Conservation (phyloP, 2,113 vertebrate species). For the Glareola pratincola region DNA sequence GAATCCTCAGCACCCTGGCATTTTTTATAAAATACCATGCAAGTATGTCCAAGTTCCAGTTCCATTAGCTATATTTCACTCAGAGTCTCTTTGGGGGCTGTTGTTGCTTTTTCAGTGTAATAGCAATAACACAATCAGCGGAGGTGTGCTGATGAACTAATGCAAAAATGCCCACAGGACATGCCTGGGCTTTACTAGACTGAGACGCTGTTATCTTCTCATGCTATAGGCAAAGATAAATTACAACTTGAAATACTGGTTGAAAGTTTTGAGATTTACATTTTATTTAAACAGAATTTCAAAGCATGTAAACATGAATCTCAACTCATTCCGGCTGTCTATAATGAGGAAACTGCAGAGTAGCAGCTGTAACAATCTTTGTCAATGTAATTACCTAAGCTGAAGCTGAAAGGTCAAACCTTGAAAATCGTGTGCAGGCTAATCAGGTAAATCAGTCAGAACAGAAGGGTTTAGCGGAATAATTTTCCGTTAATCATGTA, state of each 20-base stretch:
- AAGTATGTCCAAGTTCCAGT: background rate
- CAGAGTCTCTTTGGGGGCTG: background rate
- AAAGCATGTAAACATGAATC: background rate
- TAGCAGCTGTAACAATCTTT: background rate
- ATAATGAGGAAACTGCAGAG: background rate
- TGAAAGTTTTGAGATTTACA: background rate
- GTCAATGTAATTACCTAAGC: background rate
- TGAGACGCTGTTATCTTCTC: background rate
- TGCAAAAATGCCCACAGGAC: background rate
- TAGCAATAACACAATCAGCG: background rate
- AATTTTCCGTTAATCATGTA: background rate
- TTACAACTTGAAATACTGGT: background rate
- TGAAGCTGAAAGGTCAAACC: background rate
- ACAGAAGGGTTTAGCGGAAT: background rate
- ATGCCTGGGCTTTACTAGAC: background rate
- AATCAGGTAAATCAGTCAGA: background rate
- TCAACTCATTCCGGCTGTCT: background rate
- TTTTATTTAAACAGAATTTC: background rate
- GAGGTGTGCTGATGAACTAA: background rate
- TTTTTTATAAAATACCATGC: background rate
- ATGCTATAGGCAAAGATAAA: background rate
- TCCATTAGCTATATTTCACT: background rate
- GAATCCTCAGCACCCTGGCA: background rate
- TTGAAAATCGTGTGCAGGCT: background rate
- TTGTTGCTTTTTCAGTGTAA: background rate